Percentiles rank a stretch among this genome's conserved stretches.
Conservation (phyloP, 1,140 invertebrate genomes). For the Myzus persicae region DNA sequence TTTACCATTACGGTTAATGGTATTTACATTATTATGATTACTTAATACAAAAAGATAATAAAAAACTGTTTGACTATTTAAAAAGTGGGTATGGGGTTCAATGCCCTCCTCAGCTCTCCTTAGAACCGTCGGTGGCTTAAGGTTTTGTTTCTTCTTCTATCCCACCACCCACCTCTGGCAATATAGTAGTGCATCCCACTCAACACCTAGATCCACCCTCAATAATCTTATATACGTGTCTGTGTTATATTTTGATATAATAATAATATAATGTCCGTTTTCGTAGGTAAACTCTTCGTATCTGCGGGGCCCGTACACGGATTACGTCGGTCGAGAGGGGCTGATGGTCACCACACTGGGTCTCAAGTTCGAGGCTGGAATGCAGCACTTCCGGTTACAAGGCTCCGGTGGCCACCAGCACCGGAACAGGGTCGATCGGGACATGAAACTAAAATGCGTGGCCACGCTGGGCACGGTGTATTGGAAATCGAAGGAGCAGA, state of each 20-base stretch:
- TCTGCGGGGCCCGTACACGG: conserved; percentile 68
- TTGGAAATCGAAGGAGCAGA: conserved; percentile 83
- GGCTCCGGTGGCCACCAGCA: background rate
- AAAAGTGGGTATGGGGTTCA: background rate
- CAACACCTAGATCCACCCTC: background rate
- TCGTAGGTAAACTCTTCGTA: conserved; percentile 68
- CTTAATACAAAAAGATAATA: too few species aligned
- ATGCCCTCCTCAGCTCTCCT: background rate
- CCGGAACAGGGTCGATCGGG: conserved; percentile 67
- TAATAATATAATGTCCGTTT: background rate
- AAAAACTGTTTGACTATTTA: too few species aligned
- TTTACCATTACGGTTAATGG: too few species aligned
- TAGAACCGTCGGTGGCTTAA: background rate
- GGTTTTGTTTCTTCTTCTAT: background rate
- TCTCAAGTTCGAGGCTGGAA: conserved; percentile 75
- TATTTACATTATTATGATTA: too few species aligned
- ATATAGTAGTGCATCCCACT: background rate
- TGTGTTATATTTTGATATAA: background rate
- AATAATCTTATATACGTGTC: background rate
- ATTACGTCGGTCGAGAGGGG: conserved; percentile 69
- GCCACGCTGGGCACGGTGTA: conserved; percentile 85
- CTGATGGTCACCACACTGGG: conserved; percentile 77
- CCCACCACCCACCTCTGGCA: too few species aligned
- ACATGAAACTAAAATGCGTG: conserved; percentile 87
- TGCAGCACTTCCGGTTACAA: conserved; percentile 74